Percentiles rank a stretch among this genome's conserved stretches.
phyloP scores from a whole-genome alignment of 2,113 vertebrate genomes.

The Rutilus rutilus region DNA sequence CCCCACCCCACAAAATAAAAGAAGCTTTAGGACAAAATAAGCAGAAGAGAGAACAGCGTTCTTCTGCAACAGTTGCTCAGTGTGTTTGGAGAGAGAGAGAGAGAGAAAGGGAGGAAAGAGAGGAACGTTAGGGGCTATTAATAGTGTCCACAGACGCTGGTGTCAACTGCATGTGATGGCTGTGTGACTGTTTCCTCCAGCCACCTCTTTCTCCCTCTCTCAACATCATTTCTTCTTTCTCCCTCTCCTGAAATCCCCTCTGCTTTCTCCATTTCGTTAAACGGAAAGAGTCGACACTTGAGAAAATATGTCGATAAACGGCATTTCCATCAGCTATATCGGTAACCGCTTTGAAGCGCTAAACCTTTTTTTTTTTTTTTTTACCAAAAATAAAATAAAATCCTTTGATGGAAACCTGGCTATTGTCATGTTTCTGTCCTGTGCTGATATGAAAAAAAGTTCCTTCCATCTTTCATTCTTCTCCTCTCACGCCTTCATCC shows the following conservation, averaged over 20 bases:
- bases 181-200: conserved; percentile 58
- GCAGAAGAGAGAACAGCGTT: background rate
- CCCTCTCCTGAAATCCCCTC: conserved; percentile 10
- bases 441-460: background rate
- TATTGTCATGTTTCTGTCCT: background rate
- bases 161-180: conserved; percentile 62
- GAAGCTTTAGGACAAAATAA: background rate
- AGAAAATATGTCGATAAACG: too few relatives aligned
- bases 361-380: too few relatives aligned
- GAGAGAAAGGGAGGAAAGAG: conserved; percentile 42
- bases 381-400: too few relatives aligned
- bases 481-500: background rate
- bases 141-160: conserved; percentile 59
- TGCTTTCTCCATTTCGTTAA: background rate
- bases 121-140: conserved; percentile 61
- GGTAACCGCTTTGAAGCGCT: too few relatives aligned
- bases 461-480: background rate
- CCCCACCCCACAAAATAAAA: background rate
- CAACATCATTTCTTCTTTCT: conserved; percentile 17
- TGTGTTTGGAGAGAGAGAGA: background rate
- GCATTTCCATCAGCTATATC: too few relatives aligned
- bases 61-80: background rate
- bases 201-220: conserved; percentile 12
- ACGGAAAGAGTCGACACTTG: too few relatives aligned
- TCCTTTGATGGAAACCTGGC: too few relatives aligned